phyloP scores from a whole-genome alignment of 2,113 vertebrate genomes.

The Corythoichthys haematopterus region DNA sequence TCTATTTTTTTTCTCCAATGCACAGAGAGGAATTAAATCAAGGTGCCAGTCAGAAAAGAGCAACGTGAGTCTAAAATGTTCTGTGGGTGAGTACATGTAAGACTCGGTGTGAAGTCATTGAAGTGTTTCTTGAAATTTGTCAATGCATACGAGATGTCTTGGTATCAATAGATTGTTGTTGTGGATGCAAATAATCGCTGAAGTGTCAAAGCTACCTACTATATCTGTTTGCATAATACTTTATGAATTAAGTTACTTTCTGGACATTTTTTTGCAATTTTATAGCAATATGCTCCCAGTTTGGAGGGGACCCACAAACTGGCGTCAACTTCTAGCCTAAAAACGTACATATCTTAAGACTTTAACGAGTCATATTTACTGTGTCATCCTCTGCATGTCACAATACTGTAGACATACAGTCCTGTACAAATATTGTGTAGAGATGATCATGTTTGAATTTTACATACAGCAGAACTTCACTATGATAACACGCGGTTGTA shows the following conservation, averaged over 20 bases:
- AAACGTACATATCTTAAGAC: constrained; percentile 73
- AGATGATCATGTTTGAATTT: constrained; percentile 64
- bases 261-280: constrained; percentile 63
- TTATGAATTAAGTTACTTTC: constrained; percentile 68
- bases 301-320: constrained; percentile 57
- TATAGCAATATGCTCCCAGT: constrained; percentile 70
- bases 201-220: constrained; percentile 70
- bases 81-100: constrained; percentile 39
- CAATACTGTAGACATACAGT: constrained; percentile 62
- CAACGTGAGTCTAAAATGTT: constrained; percentile 27
- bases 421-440: constrained; percentile 61
- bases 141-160: constrained; percentile 65
- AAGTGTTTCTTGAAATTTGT: constrained; percentile 63
- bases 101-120: constrained; percentile 44
- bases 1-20: constrained; percentile 37
- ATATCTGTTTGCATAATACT: constrained; percentile 65
- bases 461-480: constrained; percentile 54
- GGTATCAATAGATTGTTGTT: constrained; percentile 67
- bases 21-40: constrained; percentile 11
- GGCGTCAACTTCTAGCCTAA: constrained; percentile 48
- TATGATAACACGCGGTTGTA: constrained; percentile 54
- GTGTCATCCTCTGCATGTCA: constrained; percentile 73
- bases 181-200: constrained; percentile 66
- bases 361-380: constrained; percentile 71
- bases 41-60: constrained; percentile 12